These are phyloP conservation scores for Girardia tigrina DNA, from an alignment of 2,888 invertebrate genomes.

Conservation along the genomic window DNA sequence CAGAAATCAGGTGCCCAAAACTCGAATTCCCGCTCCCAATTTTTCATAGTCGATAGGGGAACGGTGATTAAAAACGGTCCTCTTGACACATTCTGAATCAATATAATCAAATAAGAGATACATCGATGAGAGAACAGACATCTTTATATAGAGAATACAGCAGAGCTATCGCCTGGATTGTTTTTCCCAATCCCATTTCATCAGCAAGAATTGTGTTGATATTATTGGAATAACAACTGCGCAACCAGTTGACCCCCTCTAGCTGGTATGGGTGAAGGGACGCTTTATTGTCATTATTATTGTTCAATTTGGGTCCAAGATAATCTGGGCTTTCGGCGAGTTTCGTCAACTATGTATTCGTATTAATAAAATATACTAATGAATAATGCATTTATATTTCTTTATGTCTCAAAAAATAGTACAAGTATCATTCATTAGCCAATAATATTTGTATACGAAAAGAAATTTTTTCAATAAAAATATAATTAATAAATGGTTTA, in stretches of 20 bases:
- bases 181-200: constrained; percentile 99
- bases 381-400: too few species aligned
- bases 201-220: constrained; percentile 94
- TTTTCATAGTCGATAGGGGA: constrained; percentile 92
- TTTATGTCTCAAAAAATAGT: too few species aligned
- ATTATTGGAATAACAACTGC: constrained; percentile 85
- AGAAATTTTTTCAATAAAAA: too few species aligned
- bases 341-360: background rate
- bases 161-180: constrained; percentile 97
- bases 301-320: background rate
- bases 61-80: constrained; percentile 93
- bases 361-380: too few species aligned
- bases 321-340: background rate
- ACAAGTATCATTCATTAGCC: too few species aligned
- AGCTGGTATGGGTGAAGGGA: constrained; percentile 88
- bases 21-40: constrained; percentile 99
- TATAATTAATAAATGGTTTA: too few species aligned
- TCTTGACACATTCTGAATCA: constrained; percentile 69
- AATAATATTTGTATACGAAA: too few species aligned
- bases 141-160: constrained; percentile 53
- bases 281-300: constrained; percentile 55
- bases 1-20: constrained; percentile 98
- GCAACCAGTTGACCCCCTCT: constrained; percentile 89
- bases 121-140: constrained; percentile 32
- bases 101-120: background rate